Percentiles rank a stretch among this genome's conserved stretches.
These are phyloP conservation scores for Leptopilina boulardi DNA, from an alignment of 1,140 invertebrate genomes.

Conservation along the genomic window DNA sequence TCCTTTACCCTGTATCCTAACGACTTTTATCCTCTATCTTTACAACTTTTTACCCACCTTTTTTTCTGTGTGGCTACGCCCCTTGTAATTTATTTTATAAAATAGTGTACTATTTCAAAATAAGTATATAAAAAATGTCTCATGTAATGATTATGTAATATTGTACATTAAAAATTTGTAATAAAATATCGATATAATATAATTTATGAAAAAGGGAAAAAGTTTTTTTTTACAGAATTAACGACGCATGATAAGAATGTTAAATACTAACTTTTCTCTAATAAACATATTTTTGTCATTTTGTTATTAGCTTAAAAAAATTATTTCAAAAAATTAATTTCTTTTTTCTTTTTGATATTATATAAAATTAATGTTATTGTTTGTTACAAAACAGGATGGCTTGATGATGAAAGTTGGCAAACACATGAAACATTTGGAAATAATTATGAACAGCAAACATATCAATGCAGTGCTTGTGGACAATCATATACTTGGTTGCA, in stretches of 20 bases:
- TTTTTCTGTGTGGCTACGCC: too few relatives aligned
- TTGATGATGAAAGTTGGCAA: background rate
- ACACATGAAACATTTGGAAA: background rate
- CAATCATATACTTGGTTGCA: background rate
- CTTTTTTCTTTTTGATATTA: background rate
- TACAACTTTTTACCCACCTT: too few relatives aligned
- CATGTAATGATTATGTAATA: background rate
- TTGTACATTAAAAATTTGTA: background rate
- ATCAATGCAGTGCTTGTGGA: background rate
- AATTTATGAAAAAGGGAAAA: too few relatives aligned
- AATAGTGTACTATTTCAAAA: too few relatives aligned
- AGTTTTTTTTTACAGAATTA: background rate
- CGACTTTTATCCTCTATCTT: too few relatives aligned
- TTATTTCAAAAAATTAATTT: background rate
- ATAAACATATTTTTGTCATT: too few relatives aligned
- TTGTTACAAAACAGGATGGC: conserved; percentile 1
- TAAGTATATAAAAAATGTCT: too few relatives aligned
- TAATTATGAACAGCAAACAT: background rate
- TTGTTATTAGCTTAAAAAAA: background rate
- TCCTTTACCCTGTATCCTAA: too few relatives aligned
- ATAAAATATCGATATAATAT: too few relatives aligned
- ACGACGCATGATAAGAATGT: background rate
- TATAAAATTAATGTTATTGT: background rate
- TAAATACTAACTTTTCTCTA: too few relatives aligned
- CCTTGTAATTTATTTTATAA: too few relatives aligned